Evolutionary conservation across 1,140 invertebrate genomes (phyloP).

Genomic region (Zaprionus inermis): DNA sequence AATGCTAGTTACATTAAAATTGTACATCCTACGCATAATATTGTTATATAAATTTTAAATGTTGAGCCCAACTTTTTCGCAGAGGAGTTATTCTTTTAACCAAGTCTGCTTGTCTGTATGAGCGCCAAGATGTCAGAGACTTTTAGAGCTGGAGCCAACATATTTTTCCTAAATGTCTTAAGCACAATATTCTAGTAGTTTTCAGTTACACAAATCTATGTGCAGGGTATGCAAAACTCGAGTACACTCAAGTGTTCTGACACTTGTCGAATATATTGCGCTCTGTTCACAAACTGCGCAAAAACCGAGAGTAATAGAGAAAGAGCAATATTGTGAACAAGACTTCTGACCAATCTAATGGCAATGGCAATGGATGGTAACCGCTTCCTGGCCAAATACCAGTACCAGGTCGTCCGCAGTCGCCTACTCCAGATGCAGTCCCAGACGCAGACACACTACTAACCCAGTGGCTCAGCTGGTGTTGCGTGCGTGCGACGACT

Average conservation of each 20-base stretch:
- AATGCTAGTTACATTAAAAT: too few relatives aligned
- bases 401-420: constrained; percentile 37
- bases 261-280: too few relatives aligned
- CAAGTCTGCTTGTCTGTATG: neutral
- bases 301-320: constrained; percentile 7
- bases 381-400: constrained; percentile 23
- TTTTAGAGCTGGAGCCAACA: neutral
- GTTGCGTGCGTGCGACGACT: constrained; percentile 54
- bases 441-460: constrained; percentile 62
- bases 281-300: neutral
- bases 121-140: neutral
- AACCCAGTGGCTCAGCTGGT: constrained; percentile 58
- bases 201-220: too few relatives aligned
- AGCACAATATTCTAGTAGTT: too few relatives aligned
- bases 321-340: neutral
- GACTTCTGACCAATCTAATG: constrained; percentile 48
- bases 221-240: neutral
- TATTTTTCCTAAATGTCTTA: too few relatives aligned
- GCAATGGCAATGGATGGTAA: constrained; percentile 39
- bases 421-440: neutral
- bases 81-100: too few relatives aligned
- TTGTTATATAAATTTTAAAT: too few relatives aligned
- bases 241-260: neutral
- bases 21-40: too few relatives aligned
- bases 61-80: too few relatives aligned